Percentiles rank a stretch among this genome's conserved stretches.
phyloP scores from a whole-genome alignment of 2,797 vertebrate species.

The Platyrinchus mystaceus region DNA sequence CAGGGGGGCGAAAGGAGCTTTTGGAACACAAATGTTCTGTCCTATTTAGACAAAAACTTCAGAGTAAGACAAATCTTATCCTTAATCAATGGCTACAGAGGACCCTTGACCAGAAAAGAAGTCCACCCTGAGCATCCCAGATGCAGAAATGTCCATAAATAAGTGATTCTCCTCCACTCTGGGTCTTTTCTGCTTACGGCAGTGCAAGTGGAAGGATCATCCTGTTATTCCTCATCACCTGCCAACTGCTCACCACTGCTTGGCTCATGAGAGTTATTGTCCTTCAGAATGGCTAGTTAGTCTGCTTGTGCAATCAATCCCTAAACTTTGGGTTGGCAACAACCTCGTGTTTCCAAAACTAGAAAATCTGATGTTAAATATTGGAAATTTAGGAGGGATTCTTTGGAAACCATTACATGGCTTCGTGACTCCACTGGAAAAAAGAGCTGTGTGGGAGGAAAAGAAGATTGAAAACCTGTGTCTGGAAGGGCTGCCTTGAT shows the following conservation, averaged over 20 bases:
- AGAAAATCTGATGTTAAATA: constrained; percentile 66
- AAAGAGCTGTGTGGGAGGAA: constrained; percentile 44
- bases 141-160: neutral
- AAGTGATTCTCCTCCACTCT: neutral
- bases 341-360: constrained; percentile 31
- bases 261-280: neutral
- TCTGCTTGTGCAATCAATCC: constrained; percentile 54
- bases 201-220: constrained; percentile 20
- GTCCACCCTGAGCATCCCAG: neutral
- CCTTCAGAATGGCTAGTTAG: neutral
- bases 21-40: neutral
- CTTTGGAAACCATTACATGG: constrained; percentile 53
- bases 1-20: neutral
- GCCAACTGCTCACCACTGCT: constrained; percentile 44
- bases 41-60: neutral
- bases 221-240: constrained; percentile 20
- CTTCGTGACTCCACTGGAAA: constrained; percentile 46
- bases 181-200: neutral
- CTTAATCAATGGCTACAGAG: neutral
- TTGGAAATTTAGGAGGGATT: constrained; percentile 58
- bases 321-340: constrained; percentile 22
- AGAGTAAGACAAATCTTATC: neutral
- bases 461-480: constrained; percentile 22
- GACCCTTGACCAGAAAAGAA: neutral
- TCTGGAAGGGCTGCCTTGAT: constrained; percentile 2